Percentiles rank a stretch among this genome's conserved stretches.
Conservation (phyloP, 2,113 vertebrate species). For the Phoenicopterus ruber region DNA sequence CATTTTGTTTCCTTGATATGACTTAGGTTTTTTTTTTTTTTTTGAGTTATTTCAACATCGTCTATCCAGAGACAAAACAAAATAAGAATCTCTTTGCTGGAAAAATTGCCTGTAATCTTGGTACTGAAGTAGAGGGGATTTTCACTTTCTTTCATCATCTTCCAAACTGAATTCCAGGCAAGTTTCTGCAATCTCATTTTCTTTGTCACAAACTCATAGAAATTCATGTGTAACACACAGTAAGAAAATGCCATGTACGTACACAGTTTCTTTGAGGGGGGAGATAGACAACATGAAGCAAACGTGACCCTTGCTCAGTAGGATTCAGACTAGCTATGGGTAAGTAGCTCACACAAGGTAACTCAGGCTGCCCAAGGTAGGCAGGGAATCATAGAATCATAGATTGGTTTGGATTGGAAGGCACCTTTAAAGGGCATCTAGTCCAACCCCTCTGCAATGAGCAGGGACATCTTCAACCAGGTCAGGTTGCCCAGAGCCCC, state of each 20-base stretch:
- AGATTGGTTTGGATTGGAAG: background rate
- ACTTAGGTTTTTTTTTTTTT: background rate
- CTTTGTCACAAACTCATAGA: background rate
- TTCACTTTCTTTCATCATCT: background rate
- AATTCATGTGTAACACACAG: background rate
- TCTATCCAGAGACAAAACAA: background rate
- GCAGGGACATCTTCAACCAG: background rate
- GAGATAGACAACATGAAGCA: background rate
- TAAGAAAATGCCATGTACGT: background rate
- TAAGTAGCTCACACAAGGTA: background rate
- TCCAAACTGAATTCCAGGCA: constrained; percentile 30
- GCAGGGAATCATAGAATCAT: background rate
- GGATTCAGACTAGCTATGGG: background rate
- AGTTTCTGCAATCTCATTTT: background rate
- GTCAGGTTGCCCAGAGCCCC: background rate
- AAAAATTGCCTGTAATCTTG: constrained; percentile 3
- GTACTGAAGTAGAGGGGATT: background rate
- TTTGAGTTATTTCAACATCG: background rate
- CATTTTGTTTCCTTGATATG: background rate
- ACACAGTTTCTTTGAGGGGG: background rate
- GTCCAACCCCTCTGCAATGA: background rate
- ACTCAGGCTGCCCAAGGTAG: background rate
- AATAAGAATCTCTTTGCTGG: background rate
- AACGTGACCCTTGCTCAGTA: background rate
- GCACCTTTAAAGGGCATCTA: background rate